phyloP scores from a whole-genome alignment of 1,140 invertebrate species.

The Drosophila saltans region DNA sequence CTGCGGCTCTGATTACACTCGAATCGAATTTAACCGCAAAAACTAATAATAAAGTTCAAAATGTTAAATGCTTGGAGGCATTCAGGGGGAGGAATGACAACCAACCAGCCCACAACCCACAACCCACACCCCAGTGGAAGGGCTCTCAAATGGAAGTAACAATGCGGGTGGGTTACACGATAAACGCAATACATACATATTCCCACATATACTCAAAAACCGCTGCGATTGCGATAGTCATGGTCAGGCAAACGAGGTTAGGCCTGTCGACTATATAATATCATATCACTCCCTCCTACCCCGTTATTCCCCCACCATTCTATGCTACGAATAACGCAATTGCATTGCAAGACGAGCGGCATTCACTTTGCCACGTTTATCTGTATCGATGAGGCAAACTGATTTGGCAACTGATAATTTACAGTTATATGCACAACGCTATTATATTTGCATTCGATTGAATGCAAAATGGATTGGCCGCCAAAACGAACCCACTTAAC shows the following conservation, averaged over 20 bases:
- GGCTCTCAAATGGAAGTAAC: conserved; percentile 30
- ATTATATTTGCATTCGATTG: neutral
- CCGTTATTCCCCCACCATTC: neutral
- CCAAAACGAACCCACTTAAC: neutral
- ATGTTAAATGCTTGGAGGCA: conserved; percentile 30
- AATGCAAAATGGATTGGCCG: conserved; percentile 7
- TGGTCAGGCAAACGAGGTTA: conserved; percentile 70
- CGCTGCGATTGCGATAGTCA: conserved; percentile 35
- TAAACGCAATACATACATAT: no score
- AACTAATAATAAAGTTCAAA: conserved; percentile 69
- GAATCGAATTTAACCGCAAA: conserved; percentile 65
- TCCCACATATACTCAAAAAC: conserved; percentile 27
- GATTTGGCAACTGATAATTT: conserved; percentile 72
- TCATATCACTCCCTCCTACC: neutral
- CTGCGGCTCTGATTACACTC: conserved; percentile 49
- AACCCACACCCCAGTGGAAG: no score
- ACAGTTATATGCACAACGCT: conserved; percentile 32
- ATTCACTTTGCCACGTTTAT: conserved; percentile 36
- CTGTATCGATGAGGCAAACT: conserved; percentile 58
- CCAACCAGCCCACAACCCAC: neutral
- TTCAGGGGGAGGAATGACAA: neutral
- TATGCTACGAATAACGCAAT: conserved; percentile 61
- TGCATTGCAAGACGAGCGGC: conserved; percentile 55
- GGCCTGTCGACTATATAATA: conserved; percentile 7
- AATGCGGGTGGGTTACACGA: conserved; percentile 46